Conservation (phyloP, 2,113 vertebrate species). For the Mustelus asterias region DNA sequence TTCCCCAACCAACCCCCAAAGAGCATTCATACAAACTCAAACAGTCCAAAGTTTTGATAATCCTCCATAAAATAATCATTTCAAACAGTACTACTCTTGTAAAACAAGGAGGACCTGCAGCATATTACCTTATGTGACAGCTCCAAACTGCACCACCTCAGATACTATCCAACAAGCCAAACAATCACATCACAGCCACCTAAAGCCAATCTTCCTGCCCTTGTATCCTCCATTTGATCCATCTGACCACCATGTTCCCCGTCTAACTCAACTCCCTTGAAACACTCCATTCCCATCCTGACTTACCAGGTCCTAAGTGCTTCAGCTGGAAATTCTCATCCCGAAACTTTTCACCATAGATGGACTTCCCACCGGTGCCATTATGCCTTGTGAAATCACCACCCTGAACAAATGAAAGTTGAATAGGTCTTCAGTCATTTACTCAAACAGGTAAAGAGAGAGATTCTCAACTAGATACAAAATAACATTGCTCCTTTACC, state of each 20-base stretch:
- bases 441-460: conserved; percentile 46
- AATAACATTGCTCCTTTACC: conserved; percentile 53
- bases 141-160: neutral
- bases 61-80: neutral
- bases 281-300: neutral
- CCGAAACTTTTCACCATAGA: conserved; percentile 82
- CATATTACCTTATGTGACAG: neutral
- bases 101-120: too few relatives aligned
- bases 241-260: too few relatives aligned
- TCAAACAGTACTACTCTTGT: neutral
- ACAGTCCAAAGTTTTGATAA: neutral
- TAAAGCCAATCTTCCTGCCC: neutral
- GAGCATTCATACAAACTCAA: neutral
- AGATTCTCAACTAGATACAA: neutral
- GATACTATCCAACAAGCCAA: neutral
- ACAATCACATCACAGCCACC: too few relatives aligned
- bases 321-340: conserved; percentile 91
- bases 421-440: conserved; percentile 40
- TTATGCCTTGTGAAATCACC: conserved; percentile 96
- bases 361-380: conserved; percentile 89
- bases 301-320: conserved; percentile 77
- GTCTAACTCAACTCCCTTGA: neutral
- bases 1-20: neutral
- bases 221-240: neutral
- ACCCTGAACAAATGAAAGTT: conserved; percentile 59